Percentiles rank a stretch among this genome's conserved stretches.
Conservation (phyloP, 2,113 vertebrate species). For the Gymnocephalus cernua region DNA sequence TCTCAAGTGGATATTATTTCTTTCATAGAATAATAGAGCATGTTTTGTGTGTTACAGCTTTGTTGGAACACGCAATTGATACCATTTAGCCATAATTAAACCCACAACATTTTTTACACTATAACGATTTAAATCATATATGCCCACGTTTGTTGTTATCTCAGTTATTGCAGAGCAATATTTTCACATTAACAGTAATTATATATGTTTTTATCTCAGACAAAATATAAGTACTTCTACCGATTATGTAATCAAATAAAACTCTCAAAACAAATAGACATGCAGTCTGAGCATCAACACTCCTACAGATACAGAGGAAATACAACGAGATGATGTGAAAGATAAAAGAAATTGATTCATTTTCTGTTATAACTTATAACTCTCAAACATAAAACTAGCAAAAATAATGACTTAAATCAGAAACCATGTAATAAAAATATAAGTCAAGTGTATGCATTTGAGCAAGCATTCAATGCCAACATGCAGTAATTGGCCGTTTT, state of each 20-base stretch:
- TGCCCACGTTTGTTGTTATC: neutral
- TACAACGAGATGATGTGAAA: neutral
- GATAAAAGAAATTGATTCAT: neutral
- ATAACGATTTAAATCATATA: neutral
- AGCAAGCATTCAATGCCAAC: neutral
- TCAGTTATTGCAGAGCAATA: neutral
- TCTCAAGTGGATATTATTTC: constrained; percentile 16
- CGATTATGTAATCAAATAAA: neutral
- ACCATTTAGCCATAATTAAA: neutral
- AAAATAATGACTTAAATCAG: too few species aligned
- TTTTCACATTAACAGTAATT: too few species aligned
- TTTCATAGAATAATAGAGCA: neutral
- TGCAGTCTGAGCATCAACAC: neutral
- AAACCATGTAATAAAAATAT: neutral
- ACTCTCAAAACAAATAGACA: neutral
- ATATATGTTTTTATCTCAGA: neutral
- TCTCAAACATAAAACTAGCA: too few species aligned
- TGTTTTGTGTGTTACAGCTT: neutral
- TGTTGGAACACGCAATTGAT: neutral
- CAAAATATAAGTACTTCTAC: neutral
- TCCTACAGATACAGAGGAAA: neutral
- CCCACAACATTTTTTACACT: neutral
- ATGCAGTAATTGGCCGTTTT: neutral
- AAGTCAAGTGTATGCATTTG: neutral
- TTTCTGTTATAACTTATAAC: too few species aligned